phyloP scores from a whole-genome alignment of 1,140 invertebrate genomes.

The Drosophila tropicalis region DNA sequence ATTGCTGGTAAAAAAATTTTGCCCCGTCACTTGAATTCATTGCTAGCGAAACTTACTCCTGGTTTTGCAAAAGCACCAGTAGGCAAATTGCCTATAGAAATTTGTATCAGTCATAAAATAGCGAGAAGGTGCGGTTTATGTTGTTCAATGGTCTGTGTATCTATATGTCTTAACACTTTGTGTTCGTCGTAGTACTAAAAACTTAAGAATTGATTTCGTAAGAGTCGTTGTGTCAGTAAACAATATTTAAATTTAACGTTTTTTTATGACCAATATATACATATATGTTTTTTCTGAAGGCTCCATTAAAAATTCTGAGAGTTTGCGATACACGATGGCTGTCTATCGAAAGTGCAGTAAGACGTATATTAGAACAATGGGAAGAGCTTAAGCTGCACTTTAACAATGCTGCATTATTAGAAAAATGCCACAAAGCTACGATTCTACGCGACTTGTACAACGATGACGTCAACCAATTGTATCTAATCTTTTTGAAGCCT shows the following conservation, averaged over 20 bases:
- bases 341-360: slow-evolving; percentile 14
- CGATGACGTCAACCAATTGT: too few species aligned
- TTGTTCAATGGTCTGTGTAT: not conserved
- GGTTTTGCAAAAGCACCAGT: slow-evolving; percentile 19
- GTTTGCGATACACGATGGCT: slow-evolving; percentile 17
- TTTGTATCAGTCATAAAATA: slow-evolving; percentile 14
- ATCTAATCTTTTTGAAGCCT: too few species aligned
- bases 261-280: too few species aligned
- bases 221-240: slow-evolving; percentile 3
- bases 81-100: slow-evolving; percentile 25
- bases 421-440: too few species aligned
- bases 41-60: slow-evolving; percentile 5
- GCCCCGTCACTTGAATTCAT: too few species aligned
- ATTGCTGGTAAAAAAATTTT: too few species aligned
- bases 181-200: not conserved
- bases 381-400: slow-evolving; percentile 14
- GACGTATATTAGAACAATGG: slow-evolving; percentile 16
- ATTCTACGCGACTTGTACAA: too few species aligned
- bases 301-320: slow-evolving; percentile 16
- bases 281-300: not conserved
- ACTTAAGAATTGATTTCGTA: slow-evolving; percentile 6
- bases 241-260: too few species aligned
- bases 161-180: too few species aligned
- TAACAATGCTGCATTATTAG: too few species aligned
- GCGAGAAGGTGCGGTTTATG: not conserved